Percentiles rank a stretch among this genome's conserved stretches.
Evolutionary conservation across 2,113 vertebrate genomes (phyloP).

Genomic region (Notarius quadriscutis): DNA sequence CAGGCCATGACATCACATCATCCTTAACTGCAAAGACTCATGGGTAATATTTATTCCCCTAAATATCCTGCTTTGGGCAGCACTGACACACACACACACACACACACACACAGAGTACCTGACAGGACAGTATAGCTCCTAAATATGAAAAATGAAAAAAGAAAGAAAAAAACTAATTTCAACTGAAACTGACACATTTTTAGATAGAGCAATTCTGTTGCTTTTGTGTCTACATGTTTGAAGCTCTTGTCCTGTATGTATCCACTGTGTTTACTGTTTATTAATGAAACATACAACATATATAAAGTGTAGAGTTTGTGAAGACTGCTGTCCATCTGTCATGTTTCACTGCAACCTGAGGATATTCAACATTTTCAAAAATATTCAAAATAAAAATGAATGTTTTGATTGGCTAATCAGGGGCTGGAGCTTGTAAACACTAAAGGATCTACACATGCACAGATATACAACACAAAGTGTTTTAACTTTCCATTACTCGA

Average conservation of each 20-base stretch:
- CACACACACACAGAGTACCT: neutral
- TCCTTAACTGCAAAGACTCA: conserved; percentile 31
- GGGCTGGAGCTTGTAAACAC: neutral
- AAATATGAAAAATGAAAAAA: neutral
- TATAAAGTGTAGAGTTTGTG: neutral
- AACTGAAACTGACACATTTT: neutral
- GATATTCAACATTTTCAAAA: neutral
- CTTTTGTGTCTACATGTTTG: neutral
- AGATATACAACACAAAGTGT: neutral
- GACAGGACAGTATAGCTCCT: neutral
- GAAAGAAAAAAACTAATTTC: neutral
- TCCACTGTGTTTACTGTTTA: neutral
- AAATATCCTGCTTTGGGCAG: neutral
- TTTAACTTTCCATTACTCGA: neutral
- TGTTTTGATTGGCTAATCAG: neutral
- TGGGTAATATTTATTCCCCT: conserved; percentile 61
- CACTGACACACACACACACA: neutral
- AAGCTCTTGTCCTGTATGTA: neutral
- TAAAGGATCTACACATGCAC: neutral
- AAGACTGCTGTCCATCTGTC: neutral
- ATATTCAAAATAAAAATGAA: neutral
- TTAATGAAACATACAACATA: neutral
- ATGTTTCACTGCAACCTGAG: neutral
- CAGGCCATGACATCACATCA: conserved; percentile 12
- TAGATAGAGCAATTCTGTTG: too few species aligned